Evolutionary conservation across 2,113 vertebrate genomes (phyloP).

Genomic region (Bos javanicus): DNA sequence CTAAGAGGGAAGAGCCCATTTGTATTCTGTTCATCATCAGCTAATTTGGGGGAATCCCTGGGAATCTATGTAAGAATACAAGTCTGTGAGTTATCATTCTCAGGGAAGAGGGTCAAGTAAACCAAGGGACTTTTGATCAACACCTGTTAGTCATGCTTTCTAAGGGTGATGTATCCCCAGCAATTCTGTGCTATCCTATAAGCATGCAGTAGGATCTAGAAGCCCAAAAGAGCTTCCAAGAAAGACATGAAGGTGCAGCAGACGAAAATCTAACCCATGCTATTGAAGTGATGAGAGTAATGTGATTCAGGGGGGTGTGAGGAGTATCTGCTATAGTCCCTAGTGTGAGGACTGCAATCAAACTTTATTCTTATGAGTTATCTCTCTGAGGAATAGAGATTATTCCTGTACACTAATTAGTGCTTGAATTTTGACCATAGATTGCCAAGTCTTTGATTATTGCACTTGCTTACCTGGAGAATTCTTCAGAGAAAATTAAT

Average conservation of each 20-base stretch:
- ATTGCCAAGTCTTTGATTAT: neutral
- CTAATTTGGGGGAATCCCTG: neutral
- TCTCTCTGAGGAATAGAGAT: neutral
- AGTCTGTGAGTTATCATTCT: neutral
- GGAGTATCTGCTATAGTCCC: too few species aligned
- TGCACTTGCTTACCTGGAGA: neutral
- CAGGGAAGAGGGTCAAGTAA: neutral
- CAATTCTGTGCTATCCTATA: neutral
- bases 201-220: neutral
- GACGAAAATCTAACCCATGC: neutral
- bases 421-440: neutral
- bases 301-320: neutral
- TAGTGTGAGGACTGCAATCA: neutral
- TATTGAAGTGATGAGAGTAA: neutral
- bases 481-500: neutral
- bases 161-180: neutral
- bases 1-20: neutral
- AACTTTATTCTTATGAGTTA: neutral
- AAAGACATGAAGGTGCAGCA: neutral
- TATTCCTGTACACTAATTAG: neutral
- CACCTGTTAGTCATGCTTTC: neutral
- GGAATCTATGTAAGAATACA: neutral
- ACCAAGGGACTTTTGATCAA: neutral
- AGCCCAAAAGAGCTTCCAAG: neutral
- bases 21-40: neutral